Evolutionary conservation across 53 echinoderm and acorn worm species (phyloP).

Genomic region (Stichopus horrens): DNA sequence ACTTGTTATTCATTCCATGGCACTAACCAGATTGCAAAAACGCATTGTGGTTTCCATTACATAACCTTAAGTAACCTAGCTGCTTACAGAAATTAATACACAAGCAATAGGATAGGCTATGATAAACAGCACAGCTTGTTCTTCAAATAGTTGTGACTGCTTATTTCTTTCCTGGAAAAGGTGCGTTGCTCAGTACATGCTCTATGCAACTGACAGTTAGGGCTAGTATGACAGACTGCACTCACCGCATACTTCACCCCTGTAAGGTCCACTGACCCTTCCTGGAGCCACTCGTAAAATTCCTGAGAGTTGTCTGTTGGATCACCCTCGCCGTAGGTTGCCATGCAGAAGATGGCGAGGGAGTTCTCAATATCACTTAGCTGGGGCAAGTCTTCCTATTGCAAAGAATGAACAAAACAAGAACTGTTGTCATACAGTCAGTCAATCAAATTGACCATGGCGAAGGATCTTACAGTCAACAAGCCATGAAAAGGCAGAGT

Average conservation of each 20-base stretch:
- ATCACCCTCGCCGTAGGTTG: slow-evolving; percentile 98
- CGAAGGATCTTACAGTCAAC: too few relatives aligned
- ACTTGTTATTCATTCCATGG: too few relatives aligned
- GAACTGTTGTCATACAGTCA: too few relatives aligned
- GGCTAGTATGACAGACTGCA: not conserved
- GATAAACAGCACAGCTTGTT: too few relatives aligned
- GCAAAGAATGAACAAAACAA: not conserved
- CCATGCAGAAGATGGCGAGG: slow-evolving; percentile 91
- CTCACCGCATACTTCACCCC: slow-evolving; percentile 94
- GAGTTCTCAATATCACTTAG: slow-evolving; percentile 91
- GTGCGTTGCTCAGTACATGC: not conserved
- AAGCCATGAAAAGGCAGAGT: too few relatives aligned
- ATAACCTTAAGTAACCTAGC: too few relatives aligned
- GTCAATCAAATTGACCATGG: too few relatives aligned
- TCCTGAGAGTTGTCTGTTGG: slow-evolving; percentile 98
- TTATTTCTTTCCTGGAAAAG: not conserved
- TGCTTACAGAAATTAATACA: too few relatives aligned
- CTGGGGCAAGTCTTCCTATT: slow-evolving; percentile 82
- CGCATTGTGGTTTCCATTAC: too few relatives aligned
- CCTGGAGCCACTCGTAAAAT: slow-evolving; percentile 97
- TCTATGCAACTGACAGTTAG: not conserved
- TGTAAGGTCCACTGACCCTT: slow-evolving; percentile 70
- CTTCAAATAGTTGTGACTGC: not conserved
- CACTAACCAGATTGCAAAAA: too few relatives aligned
- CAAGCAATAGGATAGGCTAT: too few relatives aligned